A percentile compares a stretch with the other conserved stretches of the same genome.
These are phyloP conservation scores for Rallus limicola DNA, from an alignment of 2,113 vertebrate genomes.

Conservation along the genomic window DNA sequence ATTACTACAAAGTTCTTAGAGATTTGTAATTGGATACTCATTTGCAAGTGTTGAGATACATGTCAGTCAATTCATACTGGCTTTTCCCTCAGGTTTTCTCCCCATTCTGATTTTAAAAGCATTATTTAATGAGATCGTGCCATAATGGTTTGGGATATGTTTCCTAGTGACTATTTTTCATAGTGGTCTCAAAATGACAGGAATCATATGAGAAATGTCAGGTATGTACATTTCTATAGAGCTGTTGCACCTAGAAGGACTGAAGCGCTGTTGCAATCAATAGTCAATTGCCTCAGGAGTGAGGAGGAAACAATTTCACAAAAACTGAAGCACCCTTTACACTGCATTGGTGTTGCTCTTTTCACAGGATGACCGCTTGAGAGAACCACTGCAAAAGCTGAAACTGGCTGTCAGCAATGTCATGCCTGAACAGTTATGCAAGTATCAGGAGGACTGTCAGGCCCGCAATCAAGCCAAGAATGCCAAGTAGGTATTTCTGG, in stretches of 20 bases:
- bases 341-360: not conserved
- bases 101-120: not conserved
- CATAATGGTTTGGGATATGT: not conserved
- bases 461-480: conserved; percentile 90
- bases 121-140: not conserved
- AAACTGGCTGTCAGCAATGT: conserved; percentile 93
- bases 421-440: conserved; percentile 95
- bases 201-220: not conserved
- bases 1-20: not conserved
- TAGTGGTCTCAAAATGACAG: not conserved
- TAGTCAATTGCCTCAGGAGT: not conserved
- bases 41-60: not conserved
- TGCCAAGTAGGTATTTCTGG: conserved; percentile 83
- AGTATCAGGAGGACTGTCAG: conserved; percentile 95
- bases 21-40: not conserved
- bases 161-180: not conserved
- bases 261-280: not conserved
- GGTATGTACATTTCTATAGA: not conserved
- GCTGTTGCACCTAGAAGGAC: not conserved
- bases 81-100: not conserved
- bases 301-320: not conserved
- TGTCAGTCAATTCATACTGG: not conserved
- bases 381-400: conserved; percentile 91
- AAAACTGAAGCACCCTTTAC: not conserved
- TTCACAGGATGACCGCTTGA: conserved; percentile 90